These are phyloP conservation scores for Allolobophora icterica DNA, from an alignment of 2,888 invertebrate genomes.

Conservation along the genomic window DNA sequence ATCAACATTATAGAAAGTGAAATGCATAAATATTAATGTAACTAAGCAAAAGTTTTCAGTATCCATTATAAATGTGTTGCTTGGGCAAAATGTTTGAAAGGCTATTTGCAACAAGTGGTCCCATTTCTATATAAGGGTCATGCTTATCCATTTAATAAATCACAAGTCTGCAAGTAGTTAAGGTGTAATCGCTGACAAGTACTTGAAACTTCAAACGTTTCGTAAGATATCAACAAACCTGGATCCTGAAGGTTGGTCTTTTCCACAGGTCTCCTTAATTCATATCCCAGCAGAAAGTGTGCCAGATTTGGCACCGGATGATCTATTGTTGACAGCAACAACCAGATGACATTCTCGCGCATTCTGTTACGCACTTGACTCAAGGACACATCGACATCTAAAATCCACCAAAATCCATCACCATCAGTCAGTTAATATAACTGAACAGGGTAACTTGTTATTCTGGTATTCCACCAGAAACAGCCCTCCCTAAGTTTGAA, in stretches of 20 bases:
- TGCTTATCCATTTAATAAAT: too few relatives aligned
- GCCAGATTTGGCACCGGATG: constrained; percentile 84
- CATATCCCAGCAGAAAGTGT: constrained; percentile 86
- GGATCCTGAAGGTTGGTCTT: constrained; percentile 80
- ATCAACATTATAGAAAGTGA: too few relatives aligned
- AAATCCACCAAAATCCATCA: background rate
- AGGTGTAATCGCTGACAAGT: too few relatives aligned
- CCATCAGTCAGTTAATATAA: background rate
- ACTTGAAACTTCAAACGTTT: background rate
- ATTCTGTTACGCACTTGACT: constrained; percentile 60
- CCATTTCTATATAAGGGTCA: too few relatives aligned
- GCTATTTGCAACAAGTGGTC: too few relatives aligned
- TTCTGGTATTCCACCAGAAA: background rate
- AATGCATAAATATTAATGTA: too few relatives aligned
- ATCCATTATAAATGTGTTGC: too few relatives aligned
- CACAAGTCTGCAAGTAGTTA: background rate
- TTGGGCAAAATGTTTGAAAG: too few relatives aligned
- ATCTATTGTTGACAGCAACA: constrained; percentile 79
- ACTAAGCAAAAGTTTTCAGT: too few relatives aligned
- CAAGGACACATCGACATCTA: constrained; percentile 44
- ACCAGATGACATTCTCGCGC: constrained; percentile 70
- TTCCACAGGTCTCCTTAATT: constrained; percentile 77
- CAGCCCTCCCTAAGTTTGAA: background rate
- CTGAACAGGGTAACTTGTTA: too few relatives aligned
- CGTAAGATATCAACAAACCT: constrained; percentile 41